Conservation (phyloP, 2,113 vertebrate genomes). For the Paralichthys olivaceus region DNA sequence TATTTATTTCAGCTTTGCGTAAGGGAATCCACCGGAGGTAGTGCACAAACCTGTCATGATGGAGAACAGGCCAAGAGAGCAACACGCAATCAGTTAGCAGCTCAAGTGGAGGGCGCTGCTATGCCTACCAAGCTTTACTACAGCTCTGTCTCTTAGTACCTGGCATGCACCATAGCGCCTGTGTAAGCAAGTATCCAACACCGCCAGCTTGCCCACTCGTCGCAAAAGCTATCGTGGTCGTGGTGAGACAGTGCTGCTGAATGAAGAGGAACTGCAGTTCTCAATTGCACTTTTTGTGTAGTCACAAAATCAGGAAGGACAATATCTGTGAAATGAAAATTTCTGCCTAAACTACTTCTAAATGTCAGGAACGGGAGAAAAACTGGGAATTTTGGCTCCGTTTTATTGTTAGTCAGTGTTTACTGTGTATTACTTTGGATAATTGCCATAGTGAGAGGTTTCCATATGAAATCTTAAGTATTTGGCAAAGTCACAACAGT, state of each 20-base stretch:
- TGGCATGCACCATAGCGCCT: conserved; percentile 47
- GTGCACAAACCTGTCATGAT: conserved; percentile 11
- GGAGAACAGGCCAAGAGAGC: conserved; percentile 20
- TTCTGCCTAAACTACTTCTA: neutral
- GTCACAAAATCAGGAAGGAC: conserved; percentile 32
- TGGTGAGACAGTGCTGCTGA: conserved; percentile 5
- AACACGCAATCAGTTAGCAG: conserved; percentile 17
- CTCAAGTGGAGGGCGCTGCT: conserved; percentile 30
- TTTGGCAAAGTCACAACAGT: neutral
- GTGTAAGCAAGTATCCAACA: conserved; percentile 30
- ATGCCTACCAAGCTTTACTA: conserved; percentile 35
- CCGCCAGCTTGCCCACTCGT: conserved; percentile 29
- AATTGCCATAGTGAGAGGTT: neutral
- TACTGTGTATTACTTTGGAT: neutral
- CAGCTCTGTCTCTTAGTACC: conserved; percentile 41
- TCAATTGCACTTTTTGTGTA: conserved; percentile 22
- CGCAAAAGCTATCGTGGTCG: conserved; percentile 12
- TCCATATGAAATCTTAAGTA: neutral
- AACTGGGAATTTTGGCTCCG: neutral
- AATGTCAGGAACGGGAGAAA: neutral
- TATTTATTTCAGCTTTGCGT: conserved; percentile 56
- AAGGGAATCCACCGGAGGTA: conserved; percentile 30
- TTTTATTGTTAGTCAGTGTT: conserved; percentile 15
- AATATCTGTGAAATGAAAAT: conserved; percentile 16
- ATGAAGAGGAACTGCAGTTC: conserved; percentile 17